These are phyloP conservation scores for Chaetoderma sp. DNA, from an alignment of 2,888 invertebrate genomes.

Conservation along the genomic window DNA sequence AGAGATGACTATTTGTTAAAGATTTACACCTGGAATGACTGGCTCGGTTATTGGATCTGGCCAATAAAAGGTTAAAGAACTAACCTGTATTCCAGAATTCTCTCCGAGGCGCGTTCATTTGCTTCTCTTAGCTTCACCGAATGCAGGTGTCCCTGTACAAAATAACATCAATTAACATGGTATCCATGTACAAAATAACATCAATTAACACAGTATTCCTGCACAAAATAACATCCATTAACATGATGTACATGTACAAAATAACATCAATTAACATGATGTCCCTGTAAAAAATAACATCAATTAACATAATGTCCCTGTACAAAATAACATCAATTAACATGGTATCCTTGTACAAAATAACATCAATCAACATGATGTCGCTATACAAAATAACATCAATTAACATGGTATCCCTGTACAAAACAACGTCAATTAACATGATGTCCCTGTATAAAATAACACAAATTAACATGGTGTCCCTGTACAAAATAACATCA, in stretches of 20 bases:
- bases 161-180: no score
- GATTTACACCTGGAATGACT: no score
- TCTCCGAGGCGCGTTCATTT: conserved; percentile 64
- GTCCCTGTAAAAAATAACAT: conserved; percentile 70
- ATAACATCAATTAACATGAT: conserved; percentile 57
- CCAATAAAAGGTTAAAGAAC: background rate
- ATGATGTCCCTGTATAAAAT: no score
- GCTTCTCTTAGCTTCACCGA: conserved; percentile 67
- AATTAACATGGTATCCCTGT: no score
- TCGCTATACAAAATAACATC: background rate
- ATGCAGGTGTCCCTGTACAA: conserved; percentile 75
- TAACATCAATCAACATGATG: no score
- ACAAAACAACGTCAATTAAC: no score
- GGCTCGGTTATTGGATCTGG: no score
- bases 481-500: no score
- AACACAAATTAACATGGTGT: no score
- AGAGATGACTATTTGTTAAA: no score
- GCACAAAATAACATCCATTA: conserved; percentile 18
- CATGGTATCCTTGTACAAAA: conserved; percentile 73
- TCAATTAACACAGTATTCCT: conserved; percentile 73
- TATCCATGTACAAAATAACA: background rate
- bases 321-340: background rate
- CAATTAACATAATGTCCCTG: no score
- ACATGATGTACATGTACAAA: background rate
- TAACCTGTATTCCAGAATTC: conserved; percentile 64